Percentiles rank a stretch among this genome's conserved stretches.
Evolutionary conservation across 1,140 invertebrate genomes (phyloP).

Genomic region (Drosophila ananassae): DNA sequence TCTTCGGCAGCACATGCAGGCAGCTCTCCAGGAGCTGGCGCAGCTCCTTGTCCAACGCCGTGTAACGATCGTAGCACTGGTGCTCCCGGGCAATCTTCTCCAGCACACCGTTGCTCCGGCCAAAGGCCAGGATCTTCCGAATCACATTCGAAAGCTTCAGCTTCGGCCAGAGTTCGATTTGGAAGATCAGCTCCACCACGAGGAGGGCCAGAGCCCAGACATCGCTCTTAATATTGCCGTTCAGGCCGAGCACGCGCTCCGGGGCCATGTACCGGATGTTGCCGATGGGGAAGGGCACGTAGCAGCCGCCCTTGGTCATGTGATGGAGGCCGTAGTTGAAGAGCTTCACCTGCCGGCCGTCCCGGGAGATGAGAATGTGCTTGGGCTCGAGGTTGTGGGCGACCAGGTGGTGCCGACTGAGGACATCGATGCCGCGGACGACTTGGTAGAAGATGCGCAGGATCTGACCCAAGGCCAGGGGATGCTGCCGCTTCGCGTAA

Average conservation of each 20-base stretch:
- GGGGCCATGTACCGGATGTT: slow-evolving; percentile 93
- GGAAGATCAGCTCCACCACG: slow-evolving; percentile 90
- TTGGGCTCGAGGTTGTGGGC: slow-evolving; percentile 92
- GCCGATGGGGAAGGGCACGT: slow-evolving; percentile 95
- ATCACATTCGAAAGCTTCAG: slow-evolving; percentile 90
- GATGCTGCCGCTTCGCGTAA: slow-evolving; percentile 78
- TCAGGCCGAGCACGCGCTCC: slow-evolving; percentile 89
- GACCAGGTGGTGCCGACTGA: slow-evolving; percentile 90
- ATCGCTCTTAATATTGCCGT: slow-evolving; percentile 90
- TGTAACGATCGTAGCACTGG: slow-evolving; percentile 88
- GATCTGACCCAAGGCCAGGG: slow-evolving; percentile 85
- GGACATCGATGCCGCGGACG: slow-evolving; percentile 89
- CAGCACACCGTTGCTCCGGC: slow-evolving; percentile 88
- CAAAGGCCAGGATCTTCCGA: slow-evolving; percentile 89
- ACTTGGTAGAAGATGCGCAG: slow-evolving; percentile 88
- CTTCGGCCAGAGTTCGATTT: slow-evolving; percentile 88
- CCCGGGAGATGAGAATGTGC: slow-evolving; percentile 92
- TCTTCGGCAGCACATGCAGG: slow-evolving; percentile 87
- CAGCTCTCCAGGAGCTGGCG: slow-evolving; percentile 88
- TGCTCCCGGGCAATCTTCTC: slow-evolving; percentile 91
- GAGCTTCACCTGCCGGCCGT: slow-evolving; percentile 90
- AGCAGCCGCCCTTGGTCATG: slow-evolving; percentile 89
- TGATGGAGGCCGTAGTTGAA: slow-evolving; percentile 97
- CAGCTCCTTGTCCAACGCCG: slow-evolving; percentile 83
- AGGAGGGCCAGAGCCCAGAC: slow-evolving; percentile 96